These are phyloP conservation scores for Chelonus formosanus DNA, from an alignment of 2,888 invertebrate genomes.

Conservation along the genomic window DNA sequence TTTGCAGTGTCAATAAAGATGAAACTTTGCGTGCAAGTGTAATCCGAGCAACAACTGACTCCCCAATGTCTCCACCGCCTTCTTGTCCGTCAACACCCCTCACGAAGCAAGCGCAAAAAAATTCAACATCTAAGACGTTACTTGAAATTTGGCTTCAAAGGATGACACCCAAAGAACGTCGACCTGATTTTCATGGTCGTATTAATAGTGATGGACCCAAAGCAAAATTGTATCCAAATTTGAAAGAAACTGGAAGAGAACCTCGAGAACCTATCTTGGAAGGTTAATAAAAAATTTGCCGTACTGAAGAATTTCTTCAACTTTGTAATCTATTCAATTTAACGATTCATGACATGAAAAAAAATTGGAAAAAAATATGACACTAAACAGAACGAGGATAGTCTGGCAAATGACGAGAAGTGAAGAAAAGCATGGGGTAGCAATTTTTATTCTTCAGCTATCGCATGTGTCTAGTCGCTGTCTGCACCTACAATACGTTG, in stretches of 20 bases:
- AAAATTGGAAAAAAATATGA: no score
- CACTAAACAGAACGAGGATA: no score
- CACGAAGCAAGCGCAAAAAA: slow-evolving; percentile 57
- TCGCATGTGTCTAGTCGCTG: slow-evolving; percentile 54
- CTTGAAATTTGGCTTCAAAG: slow-evolving; percentile 74
- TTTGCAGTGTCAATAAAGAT: slow-evolving; percentile 55
- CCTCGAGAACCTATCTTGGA: slow-evolving; percentile 62
- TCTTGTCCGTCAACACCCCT: slow-evolving; percentile 61
- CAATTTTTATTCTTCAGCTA: slow-evolving; percentile 44
- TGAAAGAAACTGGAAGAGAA: slow-evolving; percentile 68
- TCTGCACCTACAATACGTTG: slow-evolving; percentile 54
- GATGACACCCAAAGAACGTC: slow-evolving; percentile 67
- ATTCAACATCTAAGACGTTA: slow-evolving; percentile 68
- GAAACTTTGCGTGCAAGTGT: slow-evolving; percentile 67
- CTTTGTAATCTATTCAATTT: no score
- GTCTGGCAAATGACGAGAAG: not conserved
- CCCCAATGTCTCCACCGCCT: slow-evolving; percentile 81
- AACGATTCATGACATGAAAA: no score
- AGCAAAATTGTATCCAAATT: slow-evolving; percentile 79
- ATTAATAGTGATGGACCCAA: slow-evolving; percentile 67
- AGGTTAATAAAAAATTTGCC: slow-evolving; percentile 43
- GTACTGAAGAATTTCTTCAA: no score
- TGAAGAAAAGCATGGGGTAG: not conserved
- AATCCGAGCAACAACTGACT: slow-evolving; percentile 83
- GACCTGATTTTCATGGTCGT: slow-evolving; percentile 72